phyloP scores from a whole-genome alignment of 1,140 invertebrate species.

The Drosophila takahashii region DNA sequence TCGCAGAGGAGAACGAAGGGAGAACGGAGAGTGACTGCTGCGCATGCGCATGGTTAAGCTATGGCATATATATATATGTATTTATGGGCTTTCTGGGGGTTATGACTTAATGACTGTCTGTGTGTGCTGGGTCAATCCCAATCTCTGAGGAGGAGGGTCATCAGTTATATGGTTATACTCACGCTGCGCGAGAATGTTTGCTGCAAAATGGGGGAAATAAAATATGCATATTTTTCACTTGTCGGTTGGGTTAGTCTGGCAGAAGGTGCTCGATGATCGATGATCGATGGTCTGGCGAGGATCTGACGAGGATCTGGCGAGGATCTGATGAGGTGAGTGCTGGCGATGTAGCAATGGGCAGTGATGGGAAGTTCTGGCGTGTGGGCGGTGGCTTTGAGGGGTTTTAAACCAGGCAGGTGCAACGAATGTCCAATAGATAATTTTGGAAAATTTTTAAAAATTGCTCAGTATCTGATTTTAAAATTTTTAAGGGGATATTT shows the following conservation, averaged over 20 bases:
- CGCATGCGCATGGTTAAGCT: conserved; percentile 22
- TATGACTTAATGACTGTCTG: background rate
- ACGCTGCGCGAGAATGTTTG: conserved; percentile 79
- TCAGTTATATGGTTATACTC: conserved; percentile 43
- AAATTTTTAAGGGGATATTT: no score
- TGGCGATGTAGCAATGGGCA: conserved; percentile 9
- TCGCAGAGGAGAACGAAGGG: conserved; percentile 8
- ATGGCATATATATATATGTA: conserved; percentile 17
- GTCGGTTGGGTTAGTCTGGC: conserved; percentile 32
- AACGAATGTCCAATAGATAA: conserved; percentile 5
- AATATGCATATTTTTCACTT: conserved; percentile 61
- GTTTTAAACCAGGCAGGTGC: background rate
- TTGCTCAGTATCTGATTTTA: background rate
- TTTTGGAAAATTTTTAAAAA: background rate
- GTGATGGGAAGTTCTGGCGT: conserved; percentile 17
- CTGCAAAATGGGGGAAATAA: conserved; percentile 74
- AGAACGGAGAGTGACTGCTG: conserved; percentile 16
- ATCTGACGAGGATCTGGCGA: conserved; percentile 6
- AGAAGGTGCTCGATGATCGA: background rate
- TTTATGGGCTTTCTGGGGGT: conserved; percentile 7
- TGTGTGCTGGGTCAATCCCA: conserved; percentile 11
- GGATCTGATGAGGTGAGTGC: conserved; percentile 6
- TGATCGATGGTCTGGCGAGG: conserved; percentile 5
- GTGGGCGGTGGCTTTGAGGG: background rate
- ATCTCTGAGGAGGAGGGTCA: conserved; percentile 11